phyloP scores from a whole-genome alignment of 2,797 vertebrate genomes.

The Spinibarbus caldwelli region DNA sequence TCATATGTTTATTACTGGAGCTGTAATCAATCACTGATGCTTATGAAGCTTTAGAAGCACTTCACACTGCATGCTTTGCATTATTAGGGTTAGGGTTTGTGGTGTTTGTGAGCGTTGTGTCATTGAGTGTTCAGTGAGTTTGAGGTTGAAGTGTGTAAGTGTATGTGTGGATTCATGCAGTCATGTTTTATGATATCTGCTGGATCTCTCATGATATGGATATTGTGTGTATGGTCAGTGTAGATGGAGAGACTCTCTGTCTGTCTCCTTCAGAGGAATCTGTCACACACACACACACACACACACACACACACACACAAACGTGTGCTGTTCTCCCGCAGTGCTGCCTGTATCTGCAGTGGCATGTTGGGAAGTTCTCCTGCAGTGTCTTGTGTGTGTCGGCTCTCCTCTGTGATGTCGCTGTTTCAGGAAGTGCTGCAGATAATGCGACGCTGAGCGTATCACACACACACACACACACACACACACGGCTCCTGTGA shows the following conservation, averaged over 20 bases:
- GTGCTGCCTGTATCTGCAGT: conserved; percentile 29
- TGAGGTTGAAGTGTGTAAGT: not conserved
- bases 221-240: no score
- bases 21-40: not conserved
- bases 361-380: conserved; percentile 7
- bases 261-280: no score
- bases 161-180: no score
- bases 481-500: not conserved
- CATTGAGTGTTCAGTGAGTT: not conserved
- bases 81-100: no score
- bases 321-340: not conserved
- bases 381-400: not conserved
- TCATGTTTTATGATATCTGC: no score
- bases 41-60: not conserved
- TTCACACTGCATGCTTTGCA: no score
- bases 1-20: not conserved
- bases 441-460: no score
- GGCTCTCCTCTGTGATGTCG: not conserved
- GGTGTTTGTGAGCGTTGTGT: no score
- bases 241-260: no score
- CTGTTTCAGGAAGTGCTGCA: not conserved
- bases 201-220: no score
- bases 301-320: not conserved
- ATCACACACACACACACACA: not conserved
- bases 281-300: no score